Evolutionary conservation across 2,113 vertebrate genomes (phyloP).

Genomic region (Shinisaurus crocodilurus): DNA sequence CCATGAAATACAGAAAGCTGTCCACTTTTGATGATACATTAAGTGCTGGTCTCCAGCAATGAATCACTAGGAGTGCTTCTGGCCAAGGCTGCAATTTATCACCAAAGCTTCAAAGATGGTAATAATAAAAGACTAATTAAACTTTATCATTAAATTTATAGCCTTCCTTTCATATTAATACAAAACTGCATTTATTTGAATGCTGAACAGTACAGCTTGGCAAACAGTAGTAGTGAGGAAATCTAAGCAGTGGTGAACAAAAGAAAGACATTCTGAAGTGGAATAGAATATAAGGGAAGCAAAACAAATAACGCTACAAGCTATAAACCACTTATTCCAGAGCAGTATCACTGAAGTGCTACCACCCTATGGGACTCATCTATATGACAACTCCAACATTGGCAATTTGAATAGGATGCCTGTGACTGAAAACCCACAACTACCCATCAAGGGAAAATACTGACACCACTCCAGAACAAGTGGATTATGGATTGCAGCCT

Average conservation of each 20-base stretch:
- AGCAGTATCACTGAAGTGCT: neutral
- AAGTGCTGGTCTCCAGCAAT: slow-evolving; percentile 80
- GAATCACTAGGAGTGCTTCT: slow-evolving; percentile 79
- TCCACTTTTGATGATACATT: slow-evolving; percentile 85
- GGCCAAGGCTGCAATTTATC: slow-evolving; percentile 78
- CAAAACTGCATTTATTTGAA: slow-evolving; percentile 73
- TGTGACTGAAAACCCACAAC: neutral
- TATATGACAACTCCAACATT: neutral
- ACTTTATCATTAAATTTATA: slow-evolving; percentile 77
- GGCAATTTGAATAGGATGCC: neutral
- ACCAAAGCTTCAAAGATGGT: slow-evolving; percentile 78
- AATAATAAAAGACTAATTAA: slow-evolving; percentile 86
- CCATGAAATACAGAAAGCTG: slow-evolving; percentile 87
- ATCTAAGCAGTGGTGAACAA: slow-evolving; percentile 61
- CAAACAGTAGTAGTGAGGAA: slow-evolving; percentile 65
- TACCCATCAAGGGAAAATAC: neutral
- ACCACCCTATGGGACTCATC: neutral
- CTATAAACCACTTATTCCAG: neutral
- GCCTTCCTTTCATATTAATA: slow-evolving; percentile 70
- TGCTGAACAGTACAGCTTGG: slow-evolving; percentile 60
- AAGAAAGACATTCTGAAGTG: slow-evolving; percentile 60
- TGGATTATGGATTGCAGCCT: neutral
- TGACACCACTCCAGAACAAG: neutral
- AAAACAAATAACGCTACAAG: slow-evolving; percentile 16
- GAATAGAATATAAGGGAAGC: slow-evolving; percentile 45